Base-by-base conservation (phyloP, 1,140 invertebrate species). In the Bombus waltoni region DNA sequence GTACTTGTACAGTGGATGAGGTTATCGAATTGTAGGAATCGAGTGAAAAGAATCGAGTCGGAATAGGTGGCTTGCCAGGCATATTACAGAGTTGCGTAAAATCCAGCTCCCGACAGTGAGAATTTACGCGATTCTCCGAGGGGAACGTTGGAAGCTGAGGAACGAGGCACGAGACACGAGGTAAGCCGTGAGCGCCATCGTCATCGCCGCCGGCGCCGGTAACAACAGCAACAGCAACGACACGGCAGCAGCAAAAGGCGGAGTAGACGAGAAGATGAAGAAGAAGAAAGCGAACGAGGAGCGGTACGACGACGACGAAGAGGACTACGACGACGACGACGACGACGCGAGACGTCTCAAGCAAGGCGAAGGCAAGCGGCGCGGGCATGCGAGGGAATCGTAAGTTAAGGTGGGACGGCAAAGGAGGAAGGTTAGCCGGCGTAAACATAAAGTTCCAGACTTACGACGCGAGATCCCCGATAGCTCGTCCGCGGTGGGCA, bases 361-460 rank as follows among this genome's bases (percentile, higher is more conserved):
- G 95, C 90, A 95, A 93, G 90, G 87, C 78, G 87, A 81, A 80
- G 28, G 81, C 89, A 87, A 88, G 88, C 91, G 89, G 92, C 74
- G 62, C 74, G 85, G 78, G 92, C 91, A 93, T 94, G 91, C 92
- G 93, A 94, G 91, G 91, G 92, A 93, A 95, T 94, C 93, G 94
- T 95, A 95, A 95, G 94, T 95, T 95, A 95, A 93, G 94, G 92
- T 93, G 93, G 89, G 91, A 90, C 88, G 91, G 83, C 86, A 84
- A 87, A 87, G 79, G 88, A 88, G 87, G 91, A 92, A 93, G 93
- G 92, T 94, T 94, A 93, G 93, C 94, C 91, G 90, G 94, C 92
- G 92, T 92, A 92, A 93, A 95, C 94, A 95, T 95, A 95, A 95
- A 95, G 95, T 95, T 95, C 93, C 94, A 95, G 94, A 95, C 95